Evolutionary conservation across 1,140 invertebrate species (phyloP), one percentile per base, ranked within the genome.

Genomic region (Tetramorium alpestre): DNA sequence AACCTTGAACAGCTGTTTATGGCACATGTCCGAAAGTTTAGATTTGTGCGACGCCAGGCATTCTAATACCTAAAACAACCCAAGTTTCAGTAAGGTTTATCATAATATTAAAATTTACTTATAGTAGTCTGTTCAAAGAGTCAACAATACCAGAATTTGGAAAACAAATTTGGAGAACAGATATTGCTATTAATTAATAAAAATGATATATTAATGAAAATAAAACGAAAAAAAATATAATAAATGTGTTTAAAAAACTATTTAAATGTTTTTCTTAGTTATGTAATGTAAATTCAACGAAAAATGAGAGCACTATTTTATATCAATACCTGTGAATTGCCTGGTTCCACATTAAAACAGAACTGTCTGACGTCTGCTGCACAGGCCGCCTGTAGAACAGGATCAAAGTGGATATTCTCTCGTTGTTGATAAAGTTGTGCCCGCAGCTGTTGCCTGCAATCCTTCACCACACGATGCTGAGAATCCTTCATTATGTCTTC

Each of bases 381-480:
- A 94, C 98, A 99, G 7, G 97, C 96, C 85, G 96, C 94, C 89
- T 97, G 97, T 25, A 99, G 95, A 76, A 97, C 96, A 2, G 98
- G 98, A 96, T 99, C 98, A 78, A 98, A 96, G 80, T 97, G 96
- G 69, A 98, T 97, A 90, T 97, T 98, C 95, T 99, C 98, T 90
- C 98, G 97, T 94, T 98, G 97, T 92, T 99, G 98, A 91, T 99
- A 97, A 25, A 99, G 95, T 93, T 99, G 99, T 3, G 97, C 96
- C 92, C 96, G 97, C 64, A 99, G 94, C 94, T 99, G 98, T 92
- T 98, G 97, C 44, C 98, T 96, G 93, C 99, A 99, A 28, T 98
- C 97, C 93, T 97, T 98, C 10, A 97, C 96, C 89, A 99, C 97
- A 89, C 97, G 96, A 88, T 97, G 98, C 73, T 97, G 97, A 38